Evolutionary conservation across 2,888 invertebrate species (phyloP), one percentile per base, ranked within the genome.

Genomic region (Catocala fraxini): DNA sequence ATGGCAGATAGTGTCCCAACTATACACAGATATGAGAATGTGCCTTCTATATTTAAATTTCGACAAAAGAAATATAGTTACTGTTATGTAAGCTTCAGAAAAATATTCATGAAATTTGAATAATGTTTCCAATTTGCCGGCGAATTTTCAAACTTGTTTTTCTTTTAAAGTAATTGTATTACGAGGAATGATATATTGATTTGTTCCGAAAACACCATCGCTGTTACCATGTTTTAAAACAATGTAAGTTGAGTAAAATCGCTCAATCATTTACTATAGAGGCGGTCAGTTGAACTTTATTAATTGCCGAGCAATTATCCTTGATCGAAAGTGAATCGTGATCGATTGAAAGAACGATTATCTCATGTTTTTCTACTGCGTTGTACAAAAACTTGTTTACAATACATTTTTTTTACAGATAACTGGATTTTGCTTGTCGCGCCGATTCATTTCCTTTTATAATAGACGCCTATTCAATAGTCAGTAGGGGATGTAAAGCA

Each of bases 241-340:
- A 39, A 13, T 25, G 25, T 25, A 46, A 7, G 7, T 34, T n/a
- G 34, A 11, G 34, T 5, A 42, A 12, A 45, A 54, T 12, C 11
- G 25, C 9, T 34, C 51, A 63, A 49, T 71, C 61, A 9, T 39
- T 39, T 39, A 39, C 35, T 9, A 39, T 7, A 9, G 35, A 39
- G 35, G 35, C 35, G 35, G 35, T 39, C 35, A 9, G 1, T 39
- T 39, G 63, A 53, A 75, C 55, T 71, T 70, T 70, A 63, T 78
- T 70, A 68, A 77, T 79, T 74, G 64, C 65, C 70, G 63, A 51
- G 57, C 71, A 68, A 69, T 75, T 78, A 83, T 80, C 87, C 86
- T 87, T 88, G 87, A 86, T 83, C 86, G 83, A 83, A 80, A 82
- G 79, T 69, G 70, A 77, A 77, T 73, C 76, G 74, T 80, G 76